phyloP scores from a whole-genome alignment of 1,140 invertebrate species.

The Polyergus mexicanus region DNA sequence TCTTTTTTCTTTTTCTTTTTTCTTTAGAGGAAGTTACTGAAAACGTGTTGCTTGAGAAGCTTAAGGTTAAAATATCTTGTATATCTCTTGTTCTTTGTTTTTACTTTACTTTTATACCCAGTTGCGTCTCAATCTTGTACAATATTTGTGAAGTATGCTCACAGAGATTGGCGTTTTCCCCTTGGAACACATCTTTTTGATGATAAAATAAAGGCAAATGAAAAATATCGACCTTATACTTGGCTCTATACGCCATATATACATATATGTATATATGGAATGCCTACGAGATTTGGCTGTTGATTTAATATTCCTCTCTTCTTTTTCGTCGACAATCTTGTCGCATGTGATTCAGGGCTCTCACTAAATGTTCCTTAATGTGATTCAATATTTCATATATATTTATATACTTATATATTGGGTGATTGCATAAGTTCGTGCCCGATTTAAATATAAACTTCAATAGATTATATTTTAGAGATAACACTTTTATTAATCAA shows the following conservation, averaged over 20 bases:
- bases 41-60: not conserved
- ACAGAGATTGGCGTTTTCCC: not conserved
- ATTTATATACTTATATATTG: not conserved
- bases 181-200: constrained; percentile 35
- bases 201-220: constrained; percentile 64
- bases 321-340: not conserved
- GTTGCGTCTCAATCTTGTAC: not conserved
- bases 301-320: constrained; percentile 19
- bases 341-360: not conserved
- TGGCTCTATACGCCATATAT: constrained; percentile 1
- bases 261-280: constrained; percentile 9
- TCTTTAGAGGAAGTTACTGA: not conserved
- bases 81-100: constrained; percentile 21
- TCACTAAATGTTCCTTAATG: not conserved
- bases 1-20: not conserved
- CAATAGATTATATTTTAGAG: too few species aligned
- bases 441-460: too few species aligned
- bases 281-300: not conserved
- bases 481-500: too few species aligned
- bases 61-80: not conserved
- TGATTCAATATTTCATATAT: not conserved
- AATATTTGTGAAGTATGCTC: constrained; percentile 12
- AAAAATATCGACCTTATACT: constrained; percentile 68
- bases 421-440: too few species aligned
- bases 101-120: not conserved